These are phyloP conservation scores for Protodeltote pygarga DNA, from an alignment of 2,888 invertebrate genomes.

Conservation along the genomic window DNA sequence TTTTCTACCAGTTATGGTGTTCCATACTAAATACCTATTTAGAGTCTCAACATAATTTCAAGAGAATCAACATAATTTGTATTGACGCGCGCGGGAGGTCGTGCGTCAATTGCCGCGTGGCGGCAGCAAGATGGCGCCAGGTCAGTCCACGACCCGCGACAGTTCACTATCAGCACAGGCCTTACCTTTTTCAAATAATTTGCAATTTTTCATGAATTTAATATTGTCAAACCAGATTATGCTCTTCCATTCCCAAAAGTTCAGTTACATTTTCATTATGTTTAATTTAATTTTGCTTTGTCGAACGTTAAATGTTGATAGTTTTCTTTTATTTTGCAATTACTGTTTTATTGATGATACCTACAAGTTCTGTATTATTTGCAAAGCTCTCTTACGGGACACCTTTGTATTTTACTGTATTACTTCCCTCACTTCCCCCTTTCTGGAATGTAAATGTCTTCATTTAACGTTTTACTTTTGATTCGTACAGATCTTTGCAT, in stretches of 20 bases:
- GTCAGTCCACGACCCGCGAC: no score
- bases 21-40: no score
- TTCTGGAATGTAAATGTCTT: slow-evolving; percentile 15
- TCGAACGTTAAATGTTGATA: slow-evolving; percentile 37
- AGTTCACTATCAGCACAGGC: background rate
- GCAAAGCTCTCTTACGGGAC: no score
- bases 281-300: slow-evolving; percentile 25
- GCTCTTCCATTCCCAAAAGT: slow-evolving; percentile 22
- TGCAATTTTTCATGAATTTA: slow-evolving; percentile 23
- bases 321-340: slow-evolving; percentile 4
- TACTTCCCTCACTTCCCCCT: background rate
- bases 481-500: slow-evolving; percentile 39
- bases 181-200: background rate
- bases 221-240: slow-evolving; percentile 23
- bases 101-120: no score
- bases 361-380: no score
- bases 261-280: slow-evolving; percentile 35
- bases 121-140: no score
- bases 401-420: no score
- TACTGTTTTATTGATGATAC: no score
- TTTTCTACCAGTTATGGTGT: no score
- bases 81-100: no score
- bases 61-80: no score
- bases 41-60: no score
- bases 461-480: slow-evolving; percentile 44